A percentile compares a stretch with the other conserved stretches of the same genome.
Evolutionary conservation across 2,113 vertebrate genomes (phyloP).

Genomic region (Carassius auratus): DNA sequence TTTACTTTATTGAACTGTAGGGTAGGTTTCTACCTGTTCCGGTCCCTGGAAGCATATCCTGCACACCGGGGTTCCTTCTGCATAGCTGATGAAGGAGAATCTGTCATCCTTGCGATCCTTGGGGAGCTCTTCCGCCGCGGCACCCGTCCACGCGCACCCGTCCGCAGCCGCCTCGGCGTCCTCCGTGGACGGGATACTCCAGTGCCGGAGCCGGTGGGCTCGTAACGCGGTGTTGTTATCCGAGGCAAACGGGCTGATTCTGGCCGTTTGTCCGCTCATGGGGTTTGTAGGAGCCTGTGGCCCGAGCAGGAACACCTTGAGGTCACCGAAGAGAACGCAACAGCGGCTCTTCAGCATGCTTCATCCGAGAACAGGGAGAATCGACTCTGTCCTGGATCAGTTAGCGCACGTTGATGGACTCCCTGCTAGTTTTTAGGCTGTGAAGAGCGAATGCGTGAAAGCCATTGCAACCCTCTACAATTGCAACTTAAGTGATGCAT

Average conservation of each 20-base stretch:
- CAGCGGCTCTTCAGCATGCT: slow-evolving; percentile 97
- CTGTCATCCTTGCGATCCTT: slow-evolving; percentile 91
- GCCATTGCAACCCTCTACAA: background rate
- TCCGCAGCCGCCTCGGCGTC: slow-evolving; percentile 68
- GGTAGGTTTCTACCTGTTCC: slow-evolving; percentile 84
- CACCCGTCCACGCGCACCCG: slow-evolving; percentile 78
- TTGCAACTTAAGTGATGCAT: background rate
- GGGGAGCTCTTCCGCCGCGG: slow-evolving; percentile 84
- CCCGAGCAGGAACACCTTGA: slow-evolving; percentile 93
- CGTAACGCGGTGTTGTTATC: slow-evolving; percentile 82
- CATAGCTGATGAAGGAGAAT: slow-evolving; percentile 91
- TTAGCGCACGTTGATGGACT: slow-evolving; percentile 41
- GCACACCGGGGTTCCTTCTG: slow-evolving; percentile 93
- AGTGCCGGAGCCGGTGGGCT: slow-evolving; percentile 72
- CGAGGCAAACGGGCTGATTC: slow-evolving; percentile 69
- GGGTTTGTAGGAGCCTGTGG: slow-evolving; percentile 84
- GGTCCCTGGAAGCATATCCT: slow-evolving; percentile 99
- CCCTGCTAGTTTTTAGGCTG: background rate
- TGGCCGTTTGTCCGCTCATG: slow-evolving; percentile 81
- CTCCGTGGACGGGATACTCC: slow-evolving; percentile 70
- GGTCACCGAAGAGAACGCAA: slow-evolving; percentile 95
- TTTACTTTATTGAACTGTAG: background rate
- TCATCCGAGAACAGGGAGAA: slow-evolving; percentile 83
- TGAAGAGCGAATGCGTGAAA: background rate
- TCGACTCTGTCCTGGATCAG: slow-evolving; percentile 77